Conservation (phyloP, 2,797 vertebrate genomes). For the Gastrophryne carolinensis region DNA sequence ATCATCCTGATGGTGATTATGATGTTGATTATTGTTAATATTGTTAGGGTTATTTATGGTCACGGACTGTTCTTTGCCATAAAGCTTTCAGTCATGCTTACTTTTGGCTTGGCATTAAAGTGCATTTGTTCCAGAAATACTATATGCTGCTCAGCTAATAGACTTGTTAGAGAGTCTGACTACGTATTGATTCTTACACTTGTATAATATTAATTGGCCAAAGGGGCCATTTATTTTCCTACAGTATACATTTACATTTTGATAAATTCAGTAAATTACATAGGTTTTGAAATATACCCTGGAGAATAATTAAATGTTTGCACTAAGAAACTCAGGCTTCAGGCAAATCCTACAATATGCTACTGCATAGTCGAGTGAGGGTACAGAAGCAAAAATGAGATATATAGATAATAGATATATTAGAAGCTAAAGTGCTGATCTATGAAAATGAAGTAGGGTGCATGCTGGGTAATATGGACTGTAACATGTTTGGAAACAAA, state of each 20-base stretch:
- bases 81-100: no score
- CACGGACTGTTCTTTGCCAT: no score
- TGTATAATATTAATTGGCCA: conserved; percentile 38
- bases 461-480: conserved; percentile 22
- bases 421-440: conserved; percentile 55
- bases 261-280: conserved; percentile 41
- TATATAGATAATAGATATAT: conserved; percentile 57
- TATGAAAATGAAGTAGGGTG: conserved; percentile 35
- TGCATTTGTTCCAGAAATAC: background rate
- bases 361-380: conserved; percentile 3
- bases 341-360: conserved; percentile 40
- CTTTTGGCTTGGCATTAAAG: background rate
- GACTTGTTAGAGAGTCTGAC: conserved; percentile 4
- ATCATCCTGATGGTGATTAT: no score
- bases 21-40: no score
- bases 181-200: conserved; percentile 38
- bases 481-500: conserved; percentile 58
- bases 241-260: conserved; percentile 39
- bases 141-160: background rate
- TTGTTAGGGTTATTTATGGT: no score
- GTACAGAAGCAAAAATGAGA: conserved; percentile 30
- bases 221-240: conserved; percentile 31
- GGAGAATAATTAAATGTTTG: conserved; percentile 48
- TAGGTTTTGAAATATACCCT: conserved; percentile 44
- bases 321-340: conserved; percentile 27